Conservation (phyloP, 2,888 invertebrate genomes). For the Pterostichus madidus region DNA sequence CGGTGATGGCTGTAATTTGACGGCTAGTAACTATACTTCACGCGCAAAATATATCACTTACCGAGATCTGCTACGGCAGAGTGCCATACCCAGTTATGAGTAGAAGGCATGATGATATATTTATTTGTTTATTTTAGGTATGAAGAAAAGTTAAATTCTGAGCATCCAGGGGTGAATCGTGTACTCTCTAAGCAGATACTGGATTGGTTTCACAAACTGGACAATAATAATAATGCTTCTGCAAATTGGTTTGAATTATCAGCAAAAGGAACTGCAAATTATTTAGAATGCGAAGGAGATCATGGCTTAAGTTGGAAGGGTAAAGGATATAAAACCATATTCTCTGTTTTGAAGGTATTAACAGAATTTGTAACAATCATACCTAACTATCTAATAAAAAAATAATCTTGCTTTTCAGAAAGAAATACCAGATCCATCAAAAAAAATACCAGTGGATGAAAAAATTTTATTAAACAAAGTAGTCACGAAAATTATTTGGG, state of each 20-base stretch:
- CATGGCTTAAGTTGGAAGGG: slow-evolving; percentile 87
- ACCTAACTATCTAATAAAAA: neutral
- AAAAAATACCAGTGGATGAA: slow-evolving; percentile 72
- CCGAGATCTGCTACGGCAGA: too few species aligned
- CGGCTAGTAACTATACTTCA: too few species aligned
- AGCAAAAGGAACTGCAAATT: slow-evolving; percentile 81
- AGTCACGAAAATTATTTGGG: slow-evolving; percentile 73
- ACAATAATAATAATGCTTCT: slow-evolving; percentile 79
- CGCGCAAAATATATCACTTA: too few species aligned
- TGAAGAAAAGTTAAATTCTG: slow-evolving; percentile 59
- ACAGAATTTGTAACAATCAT: neutral
- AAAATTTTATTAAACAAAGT: slow-evolving; percentile 74
- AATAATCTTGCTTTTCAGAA: slow-evolving; percentile 71
- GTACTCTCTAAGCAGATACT: slow-evolving; percentile 70
- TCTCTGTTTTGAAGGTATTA: slow-evolving; percentile 84
- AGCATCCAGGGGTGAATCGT: slow-evolving; percentile 49
- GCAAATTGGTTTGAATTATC: slow-evolving; percentile 85
- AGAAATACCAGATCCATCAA: slow-evolving; percentile 72
- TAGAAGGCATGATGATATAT: too few species aligned
- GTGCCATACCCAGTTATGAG: too few species aligned
- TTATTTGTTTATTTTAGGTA: slow-evolving; percentile 31
- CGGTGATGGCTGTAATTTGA: too few species aligned
- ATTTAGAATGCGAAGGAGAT: slow-evolving; percentile 86
- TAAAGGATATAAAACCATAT: slow-evolving; percentile 83
- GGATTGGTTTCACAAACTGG: slow-evolving; percentile 74